A percentile compares a stretch with the other conserved stretches of the same genome.
These are phyloP conservation scores for Sporophila hypoxantha DNA, from an alignment of 2,113 vertebrate species.

Conservation along the genomic window DNA sequence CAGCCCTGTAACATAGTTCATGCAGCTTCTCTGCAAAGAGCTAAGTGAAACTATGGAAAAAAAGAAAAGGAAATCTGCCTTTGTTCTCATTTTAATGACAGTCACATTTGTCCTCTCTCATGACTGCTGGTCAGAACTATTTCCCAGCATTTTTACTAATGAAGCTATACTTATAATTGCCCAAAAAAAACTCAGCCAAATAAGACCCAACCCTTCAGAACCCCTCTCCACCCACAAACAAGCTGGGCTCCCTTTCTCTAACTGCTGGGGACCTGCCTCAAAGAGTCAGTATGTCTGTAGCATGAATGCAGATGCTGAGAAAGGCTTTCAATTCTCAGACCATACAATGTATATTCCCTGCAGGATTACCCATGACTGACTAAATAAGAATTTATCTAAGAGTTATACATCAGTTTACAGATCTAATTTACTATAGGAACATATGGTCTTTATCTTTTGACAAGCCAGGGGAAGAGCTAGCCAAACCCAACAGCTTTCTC, in stretches of 20 bases:
- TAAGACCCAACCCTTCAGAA: background rate
- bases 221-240: background rate
- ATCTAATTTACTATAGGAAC: background rate
- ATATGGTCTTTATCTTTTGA: background rate
- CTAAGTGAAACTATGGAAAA: background rate
- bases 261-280: background rate
- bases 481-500: background rate
- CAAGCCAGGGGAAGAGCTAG: background rate
- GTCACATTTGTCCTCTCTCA: background rate
- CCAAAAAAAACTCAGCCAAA: no score
- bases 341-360: fast-evolving
- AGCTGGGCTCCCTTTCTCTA: background rate
- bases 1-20: background rate
- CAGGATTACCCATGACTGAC: background rate
- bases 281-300: background rate
- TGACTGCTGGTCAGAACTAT: background rate
- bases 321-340: background rate
- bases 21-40: background rate
- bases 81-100: background rate
- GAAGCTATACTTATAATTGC: background rate
- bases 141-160: background rate
- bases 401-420: background rate
- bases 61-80: background rate
- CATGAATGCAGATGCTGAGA: background rate
- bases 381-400: background rate